Base-by-base conservation (phyloP, 2,888 invertebrate species). In the Leucozona laternaria region DNA sequence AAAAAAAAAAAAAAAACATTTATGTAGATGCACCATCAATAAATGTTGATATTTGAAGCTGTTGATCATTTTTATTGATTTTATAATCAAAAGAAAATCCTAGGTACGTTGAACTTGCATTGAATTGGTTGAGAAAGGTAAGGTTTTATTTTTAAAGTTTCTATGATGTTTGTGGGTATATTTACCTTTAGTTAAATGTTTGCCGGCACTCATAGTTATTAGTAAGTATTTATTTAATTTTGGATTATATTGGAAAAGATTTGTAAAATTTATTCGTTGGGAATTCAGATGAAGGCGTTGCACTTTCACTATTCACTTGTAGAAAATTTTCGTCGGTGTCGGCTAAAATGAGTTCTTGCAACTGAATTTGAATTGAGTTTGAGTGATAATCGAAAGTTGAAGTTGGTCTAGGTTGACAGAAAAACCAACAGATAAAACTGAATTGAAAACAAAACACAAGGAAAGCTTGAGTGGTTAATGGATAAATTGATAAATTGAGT, bases 131-230 rank as follows among this genome's bases (percentile, higher is more conserved):
- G 60, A 8, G 60, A 37, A 20, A 66, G 64, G 45, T 48, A 45
- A 66, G 11, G 64, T 66, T 66, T 20, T 48, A 31, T 45, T 66
- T 3, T 20, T 28, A 43, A 43, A 3, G 17, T 45, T 45, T 45
- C n/a, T 45, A 8, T 45, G 45, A 17, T 17, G 10, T 48, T 31
- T 31, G 4, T 53, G 6, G 40, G 1, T n/a, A 8, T 68, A 17
- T 15, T 79, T 82, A 88, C 88, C 88, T 88, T 84, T 89, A 60
- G 71, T 40, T 31, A 87, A 82, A 87, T 88, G 88, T 43, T 85
- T 85, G 68, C 88, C 87, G 25, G 72, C 87, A 64, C 80, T 87
- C 88, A 89, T 89, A n/a, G 40, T 88, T 15, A 3, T 10, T 10
- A 13, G 1, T 40, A 8, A 43, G 40, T 15, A 6, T 68, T 48